Evolutionary conservation across 1,140 invertebrate genomes (phyloP).

Genomic region (Rhagoletis pomonella): DNA sequence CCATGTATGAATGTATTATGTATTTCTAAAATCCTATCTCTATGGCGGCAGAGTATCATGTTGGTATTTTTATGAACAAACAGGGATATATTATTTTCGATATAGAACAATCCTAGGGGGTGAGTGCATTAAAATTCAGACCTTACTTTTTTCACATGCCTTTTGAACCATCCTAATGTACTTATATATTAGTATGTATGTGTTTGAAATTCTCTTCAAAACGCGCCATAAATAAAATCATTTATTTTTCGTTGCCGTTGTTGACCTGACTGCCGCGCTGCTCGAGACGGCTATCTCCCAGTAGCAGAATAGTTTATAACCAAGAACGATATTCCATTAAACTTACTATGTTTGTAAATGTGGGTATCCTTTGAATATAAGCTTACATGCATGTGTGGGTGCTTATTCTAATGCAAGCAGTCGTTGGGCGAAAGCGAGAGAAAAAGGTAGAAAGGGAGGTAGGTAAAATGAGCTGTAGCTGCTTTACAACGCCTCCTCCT

Average conservation of each 20-base stretch:
- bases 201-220: conserved; percentile 37
- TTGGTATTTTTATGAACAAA: too few relatives aligned
- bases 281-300: background rate
- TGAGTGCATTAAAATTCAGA: too few relatives aligned
- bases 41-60: too few relatives aligned
- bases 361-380: too few relatives aligned
- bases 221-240: conserved; percentile 49
- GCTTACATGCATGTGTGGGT: background rate
- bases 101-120: too few relatives aligned
- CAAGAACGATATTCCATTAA: conserved; percentile 21
- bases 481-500: background rate
- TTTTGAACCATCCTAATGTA: background rate
- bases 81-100: too few relatives aligned
- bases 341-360: background rate
- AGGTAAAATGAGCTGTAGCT: too few relatives aligned
- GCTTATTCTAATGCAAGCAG: background rate
- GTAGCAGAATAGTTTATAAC: conserved; percentile 23
- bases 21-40: too few relatives aligned
- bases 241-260: conserved; percentile 37
- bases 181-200: background rate
- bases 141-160: too few relatives aligned
- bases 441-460: background rate
- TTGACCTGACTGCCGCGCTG: background rate
- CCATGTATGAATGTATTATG: too few relatives aligned
- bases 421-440: background rate